These are phyloP conservation scores for Scolopax bukidnonensis DNA, from an alignment of 2,797 vertebrate species.

Conservation along the genomic window DNA sequence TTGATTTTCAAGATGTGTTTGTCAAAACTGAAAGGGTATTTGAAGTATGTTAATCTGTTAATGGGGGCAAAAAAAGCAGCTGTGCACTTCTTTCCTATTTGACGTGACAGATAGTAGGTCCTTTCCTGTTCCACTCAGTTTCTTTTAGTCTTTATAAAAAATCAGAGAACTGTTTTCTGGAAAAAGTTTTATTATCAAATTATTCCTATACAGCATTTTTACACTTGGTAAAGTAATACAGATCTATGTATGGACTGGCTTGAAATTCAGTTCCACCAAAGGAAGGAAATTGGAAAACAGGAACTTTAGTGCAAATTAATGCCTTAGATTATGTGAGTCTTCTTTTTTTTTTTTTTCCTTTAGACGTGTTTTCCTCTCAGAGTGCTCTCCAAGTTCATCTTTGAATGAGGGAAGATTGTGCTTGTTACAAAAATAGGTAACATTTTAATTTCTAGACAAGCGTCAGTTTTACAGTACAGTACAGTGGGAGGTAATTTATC, in stretches of 20 bases:
- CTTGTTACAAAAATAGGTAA: constrained; percentile 44
- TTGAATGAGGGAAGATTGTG: constrained; percentile 5
- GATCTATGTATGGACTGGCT: background rate
- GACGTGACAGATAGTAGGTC: background rate
- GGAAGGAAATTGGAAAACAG: constrained; percentile 16
- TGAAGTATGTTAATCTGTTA: background rate
- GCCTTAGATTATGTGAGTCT: background rate
- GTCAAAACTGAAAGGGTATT: background rate
- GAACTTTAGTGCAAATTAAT: constrained; percentile 37
- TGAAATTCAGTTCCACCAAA: constrained; percentile 22
- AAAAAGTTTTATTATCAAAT: constrained; percentile 74
- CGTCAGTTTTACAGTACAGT: constrained; percentile 60
- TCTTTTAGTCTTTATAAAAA: background rate
- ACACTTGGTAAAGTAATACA: background rate
- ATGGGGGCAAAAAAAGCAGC: background rate
- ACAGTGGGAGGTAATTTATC: background rate
- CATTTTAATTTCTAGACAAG: constrained; percentile 29
- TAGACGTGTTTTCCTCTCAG: background rate
- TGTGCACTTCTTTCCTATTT: background rate
- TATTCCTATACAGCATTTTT: constrained; percentile 16
- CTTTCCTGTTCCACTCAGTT: background rate
- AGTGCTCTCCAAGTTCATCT: background rate
- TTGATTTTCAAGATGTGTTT: background rate
- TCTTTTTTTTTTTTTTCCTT: background rate
- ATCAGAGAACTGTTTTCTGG: background rate